These are phyloP conservation scores for Drosophila demipolita DNA, from an alignment of 2,888 invertebrate genomes.

Conservation along the genomic window DNA sequence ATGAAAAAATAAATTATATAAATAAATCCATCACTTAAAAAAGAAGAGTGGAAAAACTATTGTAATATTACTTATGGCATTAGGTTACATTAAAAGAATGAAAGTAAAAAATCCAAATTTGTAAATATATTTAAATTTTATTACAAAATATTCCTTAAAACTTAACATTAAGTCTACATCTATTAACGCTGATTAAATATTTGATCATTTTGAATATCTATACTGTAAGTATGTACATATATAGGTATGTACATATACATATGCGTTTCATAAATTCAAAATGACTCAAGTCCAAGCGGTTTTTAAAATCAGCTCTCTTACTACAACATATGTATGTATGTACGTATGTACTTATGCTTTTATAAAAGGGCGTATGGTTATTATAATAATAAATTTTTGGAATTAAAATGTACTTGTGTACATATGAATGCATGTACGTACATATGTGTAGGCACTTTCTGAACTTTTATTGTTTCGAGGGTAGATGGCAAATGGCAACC, in stretches of 20 bases:
- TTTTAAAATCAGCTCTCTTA: slow-evolving; percentile 57
- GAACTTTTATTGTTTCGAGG: slow-evolving; percentile 2
- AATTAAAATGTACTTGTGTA: slow-evolving; percentile 67
- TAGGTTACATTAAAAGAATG: slow-evolving; percentile 15
- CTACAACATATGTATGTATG: slow-evolving; percentile 42
- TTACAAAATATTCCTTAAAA: slow-evolving; percentile 76
- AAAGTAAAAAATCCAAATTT: slow-evolving; percentile 45
- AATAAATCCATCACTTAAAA: slow-evolving; percentile 26
- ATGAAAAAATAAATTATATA: slow-evolving; percentile 26
- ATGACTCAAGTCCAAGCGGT: slow-evolving; percentile 64
- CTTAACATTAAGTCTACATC: slow-evolving; percentile 75
- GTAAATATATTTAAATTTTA: slow-evolving; percentile 76
- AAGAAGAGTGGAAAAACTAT: slow-evolving; percentile 23
- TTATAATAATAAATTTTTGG: slow-evolving; percentile 71
- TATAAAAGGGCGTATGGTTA: slow-evolving; percentile 58
- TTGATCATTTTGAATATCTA: slow-evolving; percentile 65
- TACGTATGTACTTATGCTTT: slow-evolving; percentile 53
- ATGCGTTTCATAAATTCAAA: slow-evolving; percentile 47
- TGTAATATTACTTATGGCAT: slow-evolving; percentile 41
- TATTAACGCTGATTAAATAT: slow-evolving; percentile 67
- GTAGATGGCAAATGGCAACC: slow-evolving; percentile 1
- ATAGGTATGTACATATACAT: slow-evolving; percentile 10
- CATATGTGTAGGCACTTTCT: slow-evolving; percentile 13
- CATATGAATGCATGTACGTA: slow-evolving; percentile 48
- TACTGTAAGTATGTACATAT: slow-evolving; percentile 32